These are phyloP conservation scores for Hesperophylax magnus DNA, from an alignment of 1,140 invertebrate species.

Conservation along the genomic window DNA sequence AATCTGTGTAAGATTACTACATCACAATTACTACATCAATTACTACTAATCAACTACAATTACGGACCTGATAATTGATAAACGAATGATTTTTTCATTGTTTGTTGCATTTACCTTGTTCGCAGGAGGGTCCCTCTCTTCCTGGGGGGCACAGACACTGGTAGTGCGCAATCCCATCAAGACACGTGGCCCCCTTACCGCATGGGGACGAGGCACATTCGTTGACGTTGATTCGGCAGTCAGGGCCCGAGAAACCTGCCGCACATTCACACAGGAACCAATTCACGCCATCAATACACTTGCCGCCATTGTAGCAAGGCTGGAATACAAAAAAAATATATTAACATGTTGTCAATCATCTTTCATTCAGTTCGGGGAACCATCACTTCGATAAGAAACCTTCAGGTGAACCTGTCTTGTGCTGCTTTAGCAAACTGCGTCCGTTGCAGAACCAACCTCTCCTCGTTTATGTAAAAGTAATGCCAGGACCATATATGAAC, in stretches of 20 bases:
- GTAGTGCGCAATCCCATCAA: conserved; percentile 82
- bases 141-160: conserved; percentile 86
- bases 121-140: conserved; percentile 80
- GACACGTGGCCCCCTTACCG: conserved; percentile 86
- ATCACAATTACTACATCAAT: too few species aligned
- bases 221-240: conserved; percentile 83
- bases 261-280: conserved; percentile 84
- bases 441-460: too few species aligned
- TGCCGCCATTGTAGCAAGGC: conserved; percentile 84
- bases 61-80: too few species aligned
- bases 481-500: too few species aligned
- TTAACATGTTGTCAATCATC: too few species aligned
- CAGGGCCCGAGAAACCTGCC: conserved; percentile 84
- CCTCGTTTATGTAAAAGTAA: too few species aligned
- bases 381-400: too few species aligned
- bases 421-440: too few species aligned
- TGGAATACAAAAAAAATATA: conserved; percentile 54
- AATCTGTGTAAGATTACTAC: too few species aligned
- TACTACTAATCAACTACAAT: too few species aligned
- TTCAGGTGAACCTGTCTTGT: too few species aligned
- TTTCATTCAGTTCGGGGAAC: too few species aligned
- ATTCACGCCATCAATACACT: conserved; percentile 85
- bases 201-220: conserved; percentile 87
- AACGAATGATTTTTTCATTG: neutral
- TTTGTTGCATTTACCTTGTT: conserved; percentile 65